phyloP scores from a whole-genome alignment of 92 coral and sea anemone genomes.

The Zoanthus gigantus region DNA sequence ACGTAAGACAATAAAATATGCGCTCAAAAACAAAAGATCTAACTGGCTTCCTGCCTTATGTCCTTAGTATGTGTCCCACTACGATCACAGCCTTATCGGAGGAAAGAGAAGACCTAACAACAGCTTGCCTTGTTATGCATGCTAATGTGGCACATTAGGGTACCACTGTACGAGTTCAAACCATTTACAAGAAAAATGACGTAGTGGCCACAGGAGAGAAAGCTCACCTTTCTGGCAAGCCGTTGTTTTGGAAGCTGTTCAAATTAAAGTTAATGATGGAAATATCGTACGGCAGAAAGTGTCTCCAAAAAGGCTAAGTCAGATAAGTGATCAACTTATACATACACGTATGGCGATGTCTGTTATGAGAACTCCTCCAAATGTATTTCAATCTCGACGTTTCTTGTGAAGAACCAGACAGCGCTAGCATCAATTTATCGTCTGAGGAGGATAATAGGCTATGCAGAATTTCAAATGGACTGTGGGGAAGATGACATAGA shows the following conservation, averaged over 20 bases:
- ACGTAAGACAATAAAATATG: background rate
- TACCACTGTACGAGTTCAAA: background rate
- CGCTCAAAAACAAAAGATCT: background rate
- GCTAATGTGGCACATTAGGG: background rate
- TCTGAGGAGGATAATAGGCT: conserved; percentile 53
- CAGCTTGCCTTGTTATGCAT: conserved; percentile 50
- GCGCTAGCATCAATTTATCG: conserved; percentile 27
- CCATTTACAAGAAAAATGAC: too few species aligned
- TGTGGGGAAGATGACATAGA: conserved; percentile 3
- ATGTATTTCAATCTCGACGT: background rate
- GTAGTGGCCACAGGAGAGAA: background rate
- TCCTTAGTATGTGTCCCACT: conserved; percentile 57
- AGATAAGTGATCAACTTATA: background rate
- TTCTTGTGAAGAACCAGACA: conserved; percentile 27
- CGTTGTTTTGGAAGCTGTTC: background rate
- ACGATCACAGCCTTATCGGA: conserved; percentile 41
- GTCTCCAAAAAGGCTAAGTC: background rate
- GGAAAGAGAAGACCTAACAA: conserved; percentile 45
- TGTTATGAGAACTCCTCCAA: background rate
- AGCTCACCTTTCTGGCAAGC: background rate
- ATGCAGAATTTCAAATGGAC: conserved; percentile 22
- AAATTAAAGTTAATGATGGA: background rate
- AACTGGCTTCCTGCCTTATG: conserved; percentile 56
- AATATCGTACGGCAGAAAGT: background rate
- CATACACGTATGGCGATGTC: background rate